Evolutionary conservation across 2,888 invertebrate genomes (phyloP).

Genomic region (Torymus aiolomorphi): DNA sequence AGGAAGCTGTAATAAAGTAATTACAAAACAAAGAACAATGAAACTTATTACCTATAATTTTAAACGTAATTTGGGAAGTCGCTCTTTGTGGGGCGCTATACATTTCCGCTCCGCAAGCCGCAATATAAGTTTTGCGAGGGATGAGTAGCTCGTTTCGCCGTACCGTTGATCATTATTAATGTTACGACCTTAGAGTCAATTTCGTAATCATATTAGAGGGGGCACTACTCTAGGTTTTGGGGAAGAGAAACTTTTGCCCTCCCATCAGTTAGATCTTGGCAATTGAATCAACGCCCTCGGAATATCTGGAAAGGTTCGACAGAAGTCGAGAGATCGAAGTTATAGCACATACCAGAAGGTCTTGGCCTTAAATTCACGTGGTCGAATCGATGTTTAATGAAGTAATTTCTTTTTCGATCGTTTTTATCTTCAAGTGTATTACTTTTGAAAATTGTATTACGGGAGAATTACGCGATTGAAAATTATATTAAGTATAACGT

Average conservation of each 20-base stretch:
- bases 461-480: too few species aligned
- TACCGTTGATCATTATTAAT: background rate
- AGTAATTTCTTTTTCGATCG: too few species aligned
- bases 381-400: too few species aligned
- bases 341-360: too few species aligned
- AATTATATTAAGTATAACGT: too few species aligned
- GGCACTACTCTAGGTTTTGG: background rate
- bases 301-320: background rate
- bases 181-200: slow-evolving; percentile 22
- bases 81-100: background rate
- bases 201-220: slow-evolving; percentile 7
- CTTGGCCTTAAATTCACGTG: too few species aligned
- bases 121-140: background rate
- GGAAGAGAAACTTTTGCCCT: background rate
- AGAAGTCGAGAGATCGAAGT: background rate
- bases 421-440: too few species aligned
- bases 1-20: too few species aligned
- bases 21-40: too few species aligned
- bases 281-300: slow-evolving; percentile 21
- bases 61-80: too few species aligned
- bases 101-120: background rate
- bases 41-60: too few species aligned
- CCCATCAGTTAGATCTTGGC: slow-evolving; percentile 18
- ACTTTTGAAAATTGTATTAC: too few species aligned
- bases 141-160: background rate